Base-by-base conservation (phyloP, 1,140 invertebrate genomes). In the Diorhabda carinulata region DNA sequence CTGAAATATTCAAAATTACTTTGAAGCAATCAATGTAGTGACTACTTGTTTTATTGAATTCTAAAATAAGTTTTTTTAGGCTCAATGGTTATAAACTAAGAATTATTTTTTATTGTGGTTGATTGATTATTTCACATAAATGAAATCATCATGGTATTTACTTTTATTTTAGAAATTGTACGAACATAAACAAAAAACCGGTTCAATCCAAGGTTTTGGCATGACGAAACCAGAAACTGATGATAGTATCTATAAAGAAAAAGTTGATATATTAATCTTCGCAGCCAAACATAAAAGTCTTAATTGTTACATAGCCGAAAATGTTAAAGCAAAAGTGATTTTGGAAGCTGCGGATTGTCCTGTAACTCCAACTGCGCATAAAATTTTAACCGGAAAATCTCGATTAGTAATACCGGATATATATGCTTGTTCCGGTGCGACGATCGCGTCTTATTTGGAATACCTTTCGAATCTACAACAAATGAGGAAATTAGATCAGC, bases 391-490 rank as follows among this genome's bases (percentile, higher is more conserved):
- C n/a, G 73, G 78, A 3, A 84, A 92, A 25, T 88, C 87, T 58
- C 84, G 93, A 10, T 83, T 97, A 2, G 86, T 96, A 10, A 87
- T 97, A 65, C 95, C 95, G 8, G 94, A 96, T 83, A 85, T 95
- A 77, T 88, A 88, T 78, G 86, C 92, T 64, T 96, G 95, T 81
- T 91, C 91, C 67, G 94, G 94, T 74, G 93, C 93, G 81, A 93
- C 95, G 25, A 93, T 94, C 0, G 93, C 95, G 2, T 95, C 93
- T 5, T 97, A 94, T 81, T 95, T 97, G 81, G 95, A 97, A 78
- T 96, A 92, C 87, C 81, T 97, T 42, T 96, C 96, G 61, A 71
- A 72, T 45, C 56, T 74, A 47, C 71, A 77, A 43, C 65, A 68
- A 8, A 66, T 68, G 2, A 60, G 66, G 40, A n/a, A 43, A 7